Conservation (phyloP, 2,888 invertebrate genomes). For the Lymantria dispar region DNA sequence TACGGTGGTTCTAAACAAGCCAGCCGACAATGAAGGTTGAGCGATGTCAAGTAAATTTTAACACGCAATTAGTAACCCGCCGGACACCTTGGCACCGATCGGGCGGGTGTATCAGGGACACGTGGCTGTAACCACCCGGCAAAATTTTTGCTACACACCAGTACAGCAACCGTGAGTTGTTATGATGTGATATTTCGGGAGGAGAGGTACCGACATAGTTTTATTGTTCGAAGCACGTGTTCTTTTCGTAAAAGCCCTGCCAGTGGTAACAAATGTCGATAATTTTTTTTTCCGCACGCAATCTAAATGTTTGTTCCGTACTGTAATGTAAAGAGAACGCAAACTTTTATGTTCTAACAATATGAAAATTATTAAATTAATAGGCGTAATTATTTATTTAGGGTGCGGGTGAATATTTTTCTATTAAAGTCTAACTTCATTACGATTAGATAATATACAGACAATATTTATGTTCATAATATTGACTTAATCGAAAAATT, state of each 20-base stretch:
- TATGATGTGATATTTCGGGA: slow-evolving; percentile 38
- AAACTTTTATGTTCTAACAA: too few species aligned
- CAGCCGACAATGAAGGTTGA: slow-evolving; percentile 64
- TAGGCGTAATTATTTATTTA: too few species aligned
- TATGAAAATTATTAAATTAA: too few species aligned
- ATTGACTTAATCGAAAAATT: too few species aligned
- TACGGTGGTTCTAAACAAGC: slow-evolving; percentile 44
- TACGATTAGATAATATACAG: too few species aligned
- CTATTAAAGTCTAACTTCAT: too few species aligned
- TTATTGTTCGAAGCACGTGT: slow-evolving; percentile 54
- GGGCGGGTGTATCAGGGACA: slow-evolving; percentile 58
- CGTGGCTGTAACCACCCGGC: slow-evolving; percentile 30
- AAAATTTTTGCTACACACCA: slow-evolving; percentile 30
- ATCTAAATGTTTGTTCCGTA: slow-evolving; percentile 45
- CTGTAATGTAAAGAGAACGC: neutral
- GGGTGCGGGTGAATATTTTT: too few species aligned
- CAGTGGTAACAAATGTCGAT: slow-evolving; percentile 55
- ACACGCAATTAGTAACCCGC: slow-evolving; percentile 75
- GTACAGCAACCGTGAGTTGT: slow-evolving; percentile 35
- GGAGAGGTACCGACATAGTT: slow-evolving; percentile 47
- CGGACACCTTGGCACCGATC: slow-evolving; percentile 74
- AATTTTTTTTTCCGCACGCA: slow-evolving; percentile 68
- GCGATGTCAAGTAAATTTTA: slow-evolving; percentile 78
- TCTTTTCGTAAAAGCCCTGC: slow-evolving; percentile 52
- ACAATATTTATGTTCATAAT: neutral